phyloP scores from a whole-genome alignment of 1,140 invertebrate species.

The Aphaenogaster ashmeadi region DNA sequence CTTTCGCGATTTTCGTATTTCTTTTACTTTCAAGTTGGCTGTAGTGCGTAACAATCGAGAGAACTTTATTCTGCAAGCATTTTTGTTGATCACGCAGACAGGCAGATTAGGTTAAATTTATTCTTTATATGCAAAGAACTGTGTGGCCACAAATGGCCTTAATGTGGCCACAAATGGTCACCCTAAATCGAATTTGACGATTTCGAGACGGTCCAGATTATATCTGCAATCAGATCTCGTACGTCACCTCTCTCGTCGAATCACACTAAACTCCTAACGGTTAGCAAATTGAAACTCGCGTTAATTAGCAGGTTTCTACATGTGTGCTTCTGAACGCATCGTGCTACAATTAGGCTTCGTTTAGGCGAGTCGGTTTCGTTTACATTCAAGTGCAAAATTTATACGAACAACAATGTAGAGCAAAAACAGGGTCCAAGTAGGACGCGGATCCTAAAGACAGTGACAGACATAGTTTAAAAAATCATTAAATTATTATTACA shows the following conservation, averaged over 20 bases:
- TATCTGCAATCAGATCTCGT: conserved; percentile 19
- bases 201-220: not conserved
- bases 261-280: conserved; percentile 25
- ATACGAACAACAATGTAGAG: not conserved
- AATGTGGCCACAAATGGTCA: too few species aligned
- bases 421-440: not conserved
- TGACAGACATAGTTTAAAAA: too few species aligned
- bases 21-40: too few species aligned
- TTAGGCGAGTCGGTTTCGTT: conserved; percentile 11
- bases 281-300: conserved; percentile 31
- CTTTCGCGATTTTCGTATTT: too few species aligned
- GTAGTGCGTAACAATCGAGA: too few species aligned
- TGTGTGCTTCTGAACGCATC: conserved; percentile 3
- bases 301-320: conserved; percentile 33
- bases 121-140: too few species aligned
- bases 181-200: not conserved
- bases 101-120: too few species aligned
- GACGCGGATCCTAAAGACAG: not conserved
- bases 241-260: not conserved
- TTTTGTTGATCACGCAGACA: too few species aligned
- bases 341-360: conserved; percentile 9
- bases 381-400: not conserved
- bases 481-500: not conserved
- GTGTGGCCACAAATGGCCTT: too few species aligned
- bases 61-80: too few species aligned